phyloP scores from a whole-genome alignment of 2,797 vertebrate species.

The Denticeps clupeoides region DNA sequence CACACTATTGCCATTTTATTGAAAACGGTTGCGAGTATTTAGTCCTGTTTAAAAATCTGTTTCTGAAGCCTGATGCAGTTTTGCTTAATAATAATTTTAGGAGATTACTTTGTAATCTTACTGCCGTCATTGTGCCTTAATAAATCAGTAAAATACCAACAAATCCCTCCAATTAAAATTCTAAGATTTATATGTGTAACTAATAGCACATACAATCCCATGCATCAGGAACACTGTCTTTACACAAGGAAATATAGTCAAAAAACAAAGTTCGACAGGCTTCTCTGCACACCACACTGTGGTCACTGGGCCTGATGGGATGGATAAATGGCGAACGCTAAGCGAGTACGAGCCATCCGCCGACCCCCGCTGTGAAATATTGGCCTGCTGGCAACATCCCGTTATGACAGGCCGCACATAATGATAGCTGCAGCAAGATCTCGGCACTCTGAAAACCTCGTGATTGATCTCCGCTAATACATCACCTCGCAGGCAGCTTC shows the following conservation, averaged over 20 bases:
- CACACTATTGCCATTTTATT: neutral
- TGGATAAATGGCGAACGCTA: slow-evolving; percentile 18
- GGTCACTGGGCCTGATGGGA: neutral
- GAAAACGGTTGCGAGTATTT: no score
- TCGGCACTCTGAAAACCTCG: slow-evolving; percentile 1
- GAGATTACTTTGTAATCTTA: neutral
- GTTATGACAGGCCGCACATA: slow-evolving; percentile 19
- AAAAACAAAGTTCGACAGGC: slow-evolving; percentile 7
- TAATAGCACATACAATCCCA: no score
- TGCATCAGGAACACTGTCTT: no score
- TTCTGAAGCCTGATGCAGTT: no score
- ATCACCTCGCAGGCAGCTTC: slow-evolving; percentile 14
- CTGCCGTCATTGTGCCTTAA: neutral
- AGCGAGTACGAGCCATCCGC: slow-evolving; percentile 14
- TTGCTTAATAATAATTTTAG: no score
- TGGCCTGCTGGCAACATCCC: neutral
- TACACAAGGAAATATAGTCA: no score
- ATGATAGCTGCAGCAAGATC: slow-evolving; percentile 13
- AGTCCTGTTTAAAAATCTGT: no score
- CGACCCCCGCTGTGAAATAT: slow-evolving; percentile 22
- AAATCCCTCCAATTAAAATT: neutral
- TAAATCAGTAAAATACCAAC: neutral
- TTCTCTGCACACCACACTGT: slow-evolving; percentile 10
- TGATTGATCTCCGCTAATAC: slow-evolving; percentile 17
- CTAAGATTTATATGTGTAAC: no score